Percentiles rank a stretch among this genome's conserved stretches.
phyloP scores from a whole-genome alignment of 1,140 invertebrate genomes.

The Anastrepha obliqua region DNA sequence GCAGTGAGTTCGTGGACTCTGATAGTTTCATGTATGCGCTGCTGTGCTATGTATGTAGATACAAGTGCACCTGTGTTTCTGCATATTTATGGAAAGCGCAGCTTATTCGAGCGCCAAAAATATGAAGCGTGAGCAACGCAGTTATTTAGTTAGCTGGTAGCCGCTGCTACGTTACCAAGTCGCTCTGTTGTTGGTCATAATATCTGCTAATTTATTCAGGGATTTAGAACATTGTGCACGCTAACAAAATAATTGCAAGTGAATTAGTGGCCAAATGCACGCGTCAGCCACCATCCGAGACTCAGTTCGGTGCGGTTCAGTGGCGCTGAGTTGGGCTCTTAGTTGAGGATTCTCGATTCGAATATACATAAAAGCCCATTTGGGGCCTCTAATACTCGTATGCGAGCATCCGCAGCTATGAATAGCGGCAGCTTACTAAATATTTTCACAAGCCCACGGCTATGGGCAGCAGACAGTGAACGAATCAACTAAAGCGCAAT shows the following conservation, averaged over 20 bases:
- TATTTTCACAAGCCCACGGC: not conserved
- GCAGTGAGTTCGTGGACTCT: not conserved
- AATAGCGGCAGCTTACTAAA: not conserved
- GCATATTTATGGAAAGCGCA: not conserved
- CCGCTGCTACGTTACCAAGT: not conserved
- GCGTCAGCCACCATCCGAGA: not conserved
- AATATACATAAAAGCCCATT: not conserved
- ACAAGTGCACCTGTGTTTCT: not conserved
- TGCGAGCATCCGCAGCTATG: not conserved
- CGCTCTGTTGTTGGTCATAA: conserved; percentile 1
- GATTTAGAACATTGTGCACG: conserved; percentile 71
- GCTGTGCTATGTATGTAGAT: not conserved
- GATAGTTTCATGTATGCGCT: not conserved
- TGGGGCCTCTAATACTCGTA: conserved; percentile 11
- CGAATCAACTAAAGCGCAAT: not conserved
- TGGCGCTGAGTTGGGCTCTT: not conserved
- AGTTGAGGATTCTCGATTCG: conserved; percentile 6
- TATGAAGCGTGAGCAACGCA: not conserved
- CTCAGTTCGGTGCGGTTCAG: conserved; percentile 22
- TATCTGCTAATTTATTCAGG: conserved; percentile 67
- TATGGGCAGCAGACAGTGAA: conserved; percentile 28
- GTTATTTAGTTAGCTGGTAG: not conserved
- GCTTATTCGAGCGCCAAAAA: conserved; percentile 28
- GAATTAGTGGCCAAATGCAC: conserved; percentile 60
- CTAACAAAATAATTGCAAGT: conserved; percentile 64